A percentile compares a stretch with the other conserved stretches of the same genome.
Evolutionary conservation across 2,888 invertebrate genomes (phyloP).

Genomic region (Cataglyphis rosenhaueri): DNA sequence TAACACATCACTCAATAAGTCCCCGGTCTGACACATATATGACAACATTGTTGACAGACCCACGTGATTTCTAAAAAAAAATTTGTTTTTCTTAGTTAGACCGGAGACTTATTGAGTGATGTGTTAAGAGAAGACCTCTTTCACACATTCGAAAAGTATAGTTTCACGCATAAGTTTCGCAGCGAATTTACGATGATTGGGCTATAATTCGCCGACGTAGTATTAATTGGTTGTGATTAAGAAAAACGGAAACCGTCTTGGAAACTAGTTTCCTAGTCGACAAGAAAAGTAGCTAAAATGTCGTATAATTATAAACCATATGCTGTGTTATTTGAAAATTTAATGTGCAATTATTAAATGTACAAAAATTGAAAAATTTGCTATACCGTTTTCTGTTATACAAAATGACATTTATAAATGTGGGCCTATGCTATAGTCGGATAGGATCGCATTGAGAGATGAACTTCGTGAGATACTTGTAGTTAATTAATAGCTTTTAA

Average conservation of each 20-base stretch:
- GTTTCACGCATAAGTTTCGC: conserved; percentile 17
- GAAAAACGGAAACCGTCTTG: conserved; percentile 8
- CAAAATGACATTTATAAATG: not conserved
- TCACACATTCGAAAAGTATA: conserved; percentile 8
- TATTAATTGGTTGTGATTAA: conserved; percentile 73
- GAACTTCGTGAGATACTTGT: not conserved
- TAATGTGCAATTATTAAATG: conserved; percentile 17
- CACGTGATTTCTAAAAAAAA: too few species aligned
- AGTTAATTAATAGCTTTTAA: not conserved
- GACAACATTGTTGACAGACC: too few species aligned
- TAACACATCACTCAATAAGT: not conserved
- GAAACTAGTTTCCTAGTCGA: conserved; percentile 10
- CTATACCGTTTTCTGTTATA: not conserved
- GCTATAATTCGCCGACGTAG: conserved; percentile 56
- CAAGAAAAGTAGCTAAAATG: conserved; percentile 32
- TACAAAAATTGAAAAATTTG: not conserved
- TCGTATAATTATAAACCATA: conserved; percentile 17
- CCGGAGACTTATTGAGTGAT: too few species aligned
- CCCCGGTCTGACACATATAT: too few species aligned
- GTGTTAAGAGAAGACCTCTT: not conserved
- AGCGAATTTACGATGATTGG: conserved; percentile 20
- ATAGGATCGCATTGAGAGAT: not conserved
- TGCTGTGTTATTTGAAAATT: conserved; percentile 28
- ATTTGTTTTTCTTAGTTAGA: too few species aligned
- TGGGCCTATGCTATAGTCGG: not conserved